Base-by-base conservation (phyloP, 2,888 invertebrate species). In the Erynnis tages region DNA sequence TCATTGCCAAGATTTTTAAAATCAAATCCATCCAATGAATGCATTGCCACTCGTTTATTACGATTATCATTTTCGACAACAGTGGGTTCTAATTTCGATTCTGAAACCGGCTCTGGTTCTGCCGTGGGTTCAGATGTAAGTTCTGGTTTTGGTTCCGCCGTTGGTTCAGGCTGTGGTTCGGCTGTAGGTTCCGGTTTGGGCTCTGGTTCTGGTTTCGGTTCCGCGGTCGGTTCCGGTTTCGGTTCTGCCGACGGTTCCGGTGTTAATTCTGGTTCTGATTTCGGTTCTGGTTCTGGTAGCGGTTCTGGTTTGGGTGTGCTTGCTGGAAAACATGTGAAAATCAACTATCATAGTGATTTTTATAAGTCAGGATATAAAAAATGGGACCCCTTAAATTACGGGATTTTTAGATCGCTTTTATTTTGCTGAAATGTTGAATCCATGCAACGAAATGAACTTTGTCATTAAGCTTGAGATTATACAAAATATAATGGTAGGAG, bases 41-140 rank as follows among this genome's bases (percentile, higher is more conserved):
- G 88, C 71, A 85, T 85, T 0, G 92, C 91, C 0, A 92, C 91
- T 37, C 92, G 79, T 56, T 92, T 92, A 25, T 92, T 92, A 49
- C 87, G 79, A 49, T 82, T 83, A 34, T 85, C 84, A 57, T 71
- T 66, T 7, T 71, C 70, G 4, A 89, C 71, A 21, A 81, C 68
- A 44, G 76, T 77, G 63, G 78, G 66, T 54, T 66, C 66, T 8
- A 76, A 57, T 41, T 62, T 65, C 0, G 83, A 71, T 60, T 81
- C 73, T 0, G 78, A 63, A 40, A 69, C 63, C 0, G 70, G 67
- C 30, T 75, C 65, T 0, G 76, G 63, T 56, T 62, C 65, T 1
- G 81, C 69, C 55, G 72, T 69, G 0, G 82, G 62, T 52, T 68
- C 67, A 0, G 45, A 25, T 0, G 64, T 61, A 0, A 76, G 68